A percentile compares a stretch with the other conserved stretches of the same genome.
Conservation (phyloP, 2,888 invertebrate species). For the Patella depressa region DNA sequence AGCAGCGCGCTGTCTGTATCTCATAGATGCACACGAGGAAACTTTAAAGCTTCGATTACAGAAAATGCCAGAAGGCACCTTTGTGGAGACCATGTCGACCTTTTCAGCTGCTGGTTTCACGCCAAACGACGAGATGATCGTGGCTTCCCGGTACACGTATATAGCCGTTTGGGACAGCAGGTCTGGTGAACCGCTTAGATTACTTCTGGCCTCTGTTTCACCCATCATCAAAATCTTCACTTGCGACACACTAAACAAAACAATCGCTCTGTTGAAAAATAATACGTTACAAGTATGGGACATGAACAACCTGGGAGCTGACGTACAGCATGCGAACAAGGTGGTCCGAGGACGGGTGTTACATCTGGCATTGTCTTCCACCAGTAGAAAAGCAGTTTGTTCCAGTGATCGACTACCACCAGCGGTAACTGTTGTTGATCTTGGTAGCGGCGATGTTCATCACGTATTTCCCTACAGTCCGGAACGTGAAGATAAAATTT, state of each 20-base stretch:
- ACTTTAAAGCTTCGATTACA: constrained; percentile 44
- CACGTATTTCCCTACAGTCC: constrained; percentile 53
- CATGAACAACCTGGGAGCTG: constrained; percentile 59
- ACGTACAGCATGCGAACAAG: constrained; percentile 53
- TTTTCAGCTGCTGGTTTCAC: constrained; percentile 63
- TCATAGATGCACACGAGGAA: constrained; percentile 49
- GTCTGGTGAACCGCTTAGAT: constrained; percentile 53
- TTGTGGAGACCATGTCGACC: constrained; percentile 53
- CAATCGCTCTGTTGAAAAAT: constrained; percentile 56
- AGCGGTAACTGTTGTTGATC: constrained; percentile 59
- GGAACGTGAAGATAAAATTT: constrained; percentile 40
- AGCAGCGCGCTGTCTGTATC: constrained; percentile 51
- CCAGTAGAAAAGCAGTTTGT: constrained; percentile 43
- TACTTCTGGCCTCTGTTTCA: constrained; percentile 54
- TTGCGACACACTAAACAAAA: constrained; percentile 55
- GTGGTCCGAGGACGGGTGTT: constrained; percentile 50
- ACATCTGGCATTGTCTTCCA: constrained; percentile 41
- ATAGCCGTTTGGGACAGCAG: constrained; percentile 60
- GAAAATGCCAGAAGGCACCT: constrained; percentile 54
- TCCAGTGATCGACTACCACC: constrained; percentile 42
- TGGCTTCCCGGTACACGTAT: constrained; percentile 60
- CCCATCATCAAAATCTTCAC: constrained; percentile 58
- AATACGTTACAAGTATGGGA: constrained; percentile 64
- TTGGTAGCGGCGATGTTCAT: constrained; percentile 44
- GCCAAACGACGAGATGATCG: constrained; percentile 52